Conservation (phyloP, 2,888 invertebrate species). For the Microctonus aethiopoides region DNA sequence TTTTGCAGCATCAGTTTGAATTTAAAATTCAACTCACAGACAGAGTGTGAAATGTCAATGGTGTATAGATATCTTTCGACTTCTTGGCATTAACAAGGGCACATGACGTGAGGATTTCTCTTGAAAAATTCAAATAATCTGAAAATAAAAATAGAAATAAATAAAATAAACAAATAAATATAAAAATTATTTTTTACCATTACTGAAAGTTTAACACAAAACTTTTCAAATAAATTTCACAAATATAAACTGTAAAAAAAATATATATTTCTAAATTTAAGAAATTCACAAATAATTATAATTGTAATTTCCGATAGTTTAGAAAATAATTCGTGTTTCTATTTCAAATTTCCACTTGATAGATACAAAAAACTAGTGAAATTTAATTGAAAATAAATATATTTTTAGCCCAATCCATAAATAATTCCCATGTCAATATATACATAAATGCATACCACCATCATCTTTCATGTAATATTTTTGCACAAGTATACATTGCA, state of each 20-base stretch:
- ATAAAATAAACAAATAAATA: no score
- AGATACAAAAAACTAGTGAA: neutral
- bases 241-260: neutral
- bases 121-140: no score
- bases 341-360: neutral
- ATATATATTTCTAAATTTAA: neutral
- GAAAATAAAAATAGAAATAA: no score
- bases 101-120: no score
- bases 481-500: neutral
- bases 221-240: no score
- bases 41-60: neutral
- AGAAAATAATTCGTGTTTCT: no score
- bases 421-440: neutral
- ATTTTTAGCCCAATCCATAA: neutral
- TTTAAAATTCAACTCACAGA: slow-evolving; percentile 42
- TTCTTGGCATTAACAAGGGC: slow-evolving; percentile 35
- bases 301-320: no score
- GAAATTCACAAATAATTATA: no score
- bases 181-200: no score
- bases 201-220: no score
- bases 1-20: neutral
- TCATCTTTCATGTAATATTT: neutral
- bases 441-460: neutral
- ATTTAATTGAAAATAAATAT: neutral
- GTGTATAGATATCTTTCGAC: neutral